These are phyloP conservation scores for Loris lydekkerianus DNA, from an alignment of 2,797 vertebrate species.

Conservation along the genomic window DNA sequence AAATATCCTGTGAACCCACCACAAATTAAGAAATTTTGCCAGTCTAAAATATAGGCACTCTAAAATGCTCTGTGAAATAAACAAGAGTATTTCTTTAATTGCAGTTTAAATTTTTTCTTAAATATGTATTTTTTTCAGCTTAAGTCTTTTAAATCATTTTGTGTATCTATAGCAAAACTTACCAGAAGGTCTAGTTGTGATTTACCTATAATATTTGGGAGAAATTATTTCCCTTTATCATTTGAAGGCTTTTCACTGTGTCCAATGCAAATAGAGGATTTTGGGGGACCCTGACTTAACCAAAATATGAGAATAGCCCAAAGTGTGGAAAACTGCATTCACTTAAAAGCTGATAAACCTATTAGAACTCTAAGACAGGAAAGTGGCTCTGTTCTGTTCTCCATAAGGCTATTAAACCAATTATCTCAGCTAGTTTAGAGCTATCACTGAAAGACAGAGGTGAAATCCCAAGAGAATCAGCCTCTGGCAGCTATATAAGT, in stretches of 20 bases:
- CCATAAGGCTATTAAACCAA: constrained; percentile 32
- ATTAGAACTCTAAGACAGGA: constrained; percentile 20
- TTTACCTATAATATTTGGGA: neutral
- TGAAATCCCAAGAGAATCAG: constrained; percentile 28
- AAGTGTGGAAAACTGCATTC: constrained; percentile 20
- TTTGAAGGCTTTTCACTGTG: constrained; percentile 58
- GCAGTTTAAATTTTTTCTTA: neutral
- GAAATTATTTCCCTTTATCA: neutral
- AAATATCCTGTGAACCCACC: neutral
- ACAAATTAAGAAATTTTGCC: constrained; percentile 26
- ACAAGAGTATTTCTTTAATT: constrained; percentile 28
- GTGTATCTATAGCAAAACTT: constrained; percentile 40
- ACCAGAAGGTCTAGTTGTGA: neutral
- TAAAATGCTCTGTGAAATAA: neutral
- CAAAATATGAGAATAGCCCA: constrained; percentile 39
- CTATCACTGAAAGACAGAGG: neutral
- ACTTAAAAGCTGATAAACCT: constrained; percentile 38
- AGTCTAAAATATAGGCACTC: neutral
- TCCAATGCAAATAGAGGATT: neutral
- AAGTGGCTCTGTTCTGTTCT: constrained; percentile 16
- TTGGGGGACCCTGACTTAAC: constrained; percentile 4
- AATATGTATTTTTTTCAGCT: constrained; percentile 10
- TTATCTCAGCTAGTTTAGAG: constrained; percentile 18
- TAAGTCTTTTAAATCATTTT: constrained; percentile 57
- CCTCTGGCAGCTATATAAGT: neutral